Base-by-base conservation (phyloP, 1,140 invertebrate genomes). In the Choristoneura fumiferana region DNA sequence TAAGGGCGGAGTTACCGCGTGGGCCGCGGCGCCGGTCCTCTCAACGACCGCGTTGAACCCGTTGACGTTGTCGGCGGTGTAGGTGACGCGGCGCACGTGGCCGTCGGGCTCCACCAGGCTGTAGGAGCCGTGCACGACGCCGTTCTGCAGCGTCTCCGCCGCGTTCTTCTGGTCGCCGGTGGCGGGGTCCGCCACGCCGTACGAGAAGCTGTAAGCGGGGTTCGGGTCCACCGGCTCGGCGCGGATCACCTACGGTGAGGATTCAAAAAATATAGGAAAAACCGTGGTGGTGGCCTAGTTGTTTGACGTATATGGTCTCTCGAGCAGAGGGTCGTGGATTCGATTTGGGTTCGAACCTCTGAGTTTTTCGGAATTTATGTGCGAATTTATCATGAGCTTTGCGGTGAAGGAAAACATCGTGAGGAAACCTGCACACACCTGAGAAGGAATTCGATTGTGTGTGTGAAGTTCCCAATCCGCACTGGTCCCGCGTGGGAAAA, bases 101-200 rank as follows among this genome's bases (percentile, higher is more conserved):
- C 93, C 93, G 70, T 93, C 93, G 12, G 93, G 92, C 71, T 93
- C 92, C 17, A 92, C 89, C 58, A 93, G 73, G 45, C 91, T 92
- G 81, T 93, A 93, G 43, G 90, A 90, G 58, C 92, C 92, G 62
- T 92, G 91, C 14, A 93, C 92, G 1, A 93, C 91, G 22, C 92
- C 92, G 60, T 93, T 91, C 65, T 91, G 89, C 2, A 92, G 82
- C 12, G 90, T 90, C 72, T 93, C 92, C 61, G 91, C 73, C 10
- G 92, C 91, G 73, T 91, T 91, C 76, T 94, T 94, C 63, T 92
- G 92, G 80, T 94, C 93, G 40, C 95, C 94, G 17, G 92, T 95
- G 62, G 91, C 84, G 0, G 92, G 92, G 75, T 95, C 94, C 8
- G 92, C 91, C 1, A 95, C 93, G 35, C 93, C 92, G 81, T 95